Base-by-base conservation (phyloP, 1,140 invertebrate species). In the Manduca sexta region DNA sequence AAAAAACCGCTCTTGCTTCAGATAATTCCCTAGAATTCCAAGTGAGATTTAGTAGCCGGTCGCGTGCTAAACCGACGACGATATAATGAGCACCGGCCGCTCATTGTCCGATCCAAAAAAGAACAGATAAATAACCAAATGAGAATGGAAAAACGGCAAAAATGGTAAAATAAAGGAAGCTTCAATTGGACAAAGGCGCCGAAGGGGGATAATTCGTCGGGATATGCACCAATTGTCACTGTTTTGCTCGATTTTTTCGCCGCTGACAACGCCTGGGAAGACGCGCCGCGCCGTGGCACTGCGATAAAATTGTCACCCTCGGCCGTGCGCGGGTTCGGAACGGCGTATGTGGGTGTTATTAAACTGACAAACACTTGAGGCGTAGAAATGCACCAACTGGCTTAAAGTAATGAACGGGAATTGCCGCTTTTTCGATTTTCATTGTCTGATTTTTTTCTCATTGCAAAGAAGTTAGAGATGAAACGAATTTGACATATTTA, bases 141-240 rank as follows among this genome's bases (percentile, higher is more conserved):
- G 81, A 78, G 80, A 82, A 77, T 74, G 74, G 74, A 77, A 80
- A 80, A 82, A 80, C 67, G 70, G 73, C 73, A 75, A 82, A 84
- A 84, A 84, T 72, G 67, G 69, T 69, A 60, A 76, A 79, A 82
- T 82, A 82, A 82, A 83, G 79, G 74, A 71, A 71, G 68, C 72
- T 72, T 75, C 74, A 75, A 80, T 75, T 80, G 76, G 69, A 80
- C 81, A 84, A 84, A 84, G 81, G 81, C 76, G 78, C 80, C 80
- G 80, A 84, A 79, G 64, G 58, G 56, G 74, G 74, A 80, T 84
- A 84, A 84, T 82, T 84, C 78, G 74, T 80, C 64, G 69, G 64
- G 69, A 82, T 82, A 84, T 84, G 78, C 80, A 82, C 78, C 78
- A 80, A 84, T 84, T 81, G 81, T 79, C 81, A 81, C 81, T 60